phyloP scores from a whole-genome alignment of 2,888 invertebrate species.

The Hololepta plana region DNA sequence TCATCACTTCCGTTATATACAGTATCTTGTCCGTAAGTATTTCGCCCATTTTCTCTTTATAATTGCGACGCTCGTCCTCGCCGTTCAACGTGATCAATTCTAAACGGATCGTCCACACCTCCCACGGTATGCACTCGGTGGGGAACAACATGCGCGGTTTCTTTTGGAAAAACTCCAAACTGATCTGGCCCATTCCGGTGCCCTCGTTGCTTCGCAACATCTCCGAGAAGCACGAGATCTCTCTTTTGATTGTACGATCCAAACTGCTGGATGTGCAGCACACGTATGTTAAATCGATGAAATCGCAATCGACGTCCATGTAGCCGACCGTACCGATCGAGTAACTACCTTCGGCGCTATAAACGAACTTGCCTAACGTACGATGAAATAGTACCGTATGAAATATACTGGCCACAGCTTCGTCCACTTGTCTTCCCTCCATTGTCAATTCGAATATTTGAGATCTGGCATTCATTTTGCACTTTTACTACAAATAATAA shows the following conservation, averaged over 20 bases:
- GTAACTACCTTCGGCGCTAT: conserved; percentile 86
- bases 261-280: conserved; percentile 75
- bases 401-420: conserved; percentile 79
- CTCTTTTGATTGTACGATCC: conserved; percentile 51
- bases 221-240: conserved; percentile 63
- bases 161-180: conserved; percentile 88
- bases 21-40: conserved; percentile 83
- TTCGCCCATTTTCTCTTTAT: conserved; percentile 76
- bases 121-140: conserved; percentile 91
- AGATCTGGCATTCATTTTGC: conserved; percentile 61
- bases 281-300: conserved; percentile 94
- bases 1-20: conserved; percentile 89
- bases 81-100: conserved; percentile 71
- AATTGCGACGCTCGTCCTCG: conserved; percentile 74
- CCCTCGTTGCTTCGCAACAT: conserved; percentile 54
- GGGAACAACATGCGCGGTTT: conserved; percentile 83
- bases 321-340: conserved; percentile 91
- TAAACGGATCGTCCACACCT: conserved; percentile 91
- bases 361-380: conserved; percentile 82
- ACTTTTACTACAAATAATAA: too few species aligned
- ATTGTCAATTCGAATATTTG: conserved; percentile 67
- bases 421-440: conserved; percentile 83
- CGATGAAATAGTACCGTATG: conserved; percentile 85
- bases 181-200: conserved; percentile 59
- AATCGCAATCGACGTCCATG: conserved; percentile 94